phyloP scores from a whole-genome alignment of 2,797 vertebrate species.

The Atherinosoma microstoma region DNA sequence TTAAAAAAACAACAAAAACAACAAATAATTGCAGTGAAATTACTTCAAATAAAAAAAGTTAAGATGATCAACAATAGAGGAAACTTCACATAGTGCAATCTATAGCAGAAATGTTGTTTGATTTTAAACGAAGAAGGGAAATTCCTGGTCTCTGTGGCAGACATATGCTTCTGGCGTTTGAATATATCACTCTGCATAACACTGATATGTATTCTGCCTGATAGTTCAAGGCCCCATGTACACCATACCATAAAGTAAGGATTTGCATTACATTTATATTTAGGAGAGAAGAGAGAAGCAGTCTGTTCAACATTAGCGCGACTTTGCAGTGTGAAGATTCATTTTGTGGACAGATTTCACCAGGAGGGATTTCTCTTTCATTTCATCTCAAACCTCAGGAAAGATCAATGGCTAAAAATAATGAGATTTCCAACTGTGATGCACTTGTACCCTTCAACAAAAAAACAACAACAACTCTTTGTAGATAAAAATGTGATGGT shows the following conservation, averaged over 20 bases:
- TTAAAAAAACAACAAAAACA: slow-evolving; percentile 5
- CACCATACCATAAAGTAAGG: not conserved
- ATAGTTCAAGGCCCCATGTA: slow-evolving; percentile 36
- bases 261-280: slow-evolving; percentile 21
- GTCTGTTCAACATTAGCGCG: slow-evolving; percentile 44
- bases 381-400: slow-evolving; percentile 27
- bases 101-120: slow-evolving; percentile 15
- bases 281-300: slow-evolving; percentile 17
- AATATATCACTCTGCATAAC: slow-evolving; percentile 24
- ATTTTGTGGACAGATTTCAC: slow-evolving; percentile 45
- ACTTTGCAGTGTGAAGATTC: slow-evolving; percentile 26
- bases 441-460: slow-evolving; percentile 13
- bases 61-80: not conserved
- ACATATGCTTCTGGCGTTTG: slow-evolving; percentile 27
- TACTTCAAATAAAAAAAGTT: slow-evolving; percentile 5
- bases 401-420: slow-evolving; percentile 57
- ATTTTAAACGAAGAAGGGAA: slow-evolving; percentile 50
- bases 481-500: slow-evolving; percentile 16
- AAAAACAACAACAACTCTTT: not conserved
- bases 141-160: slow-evolving; percentile 27
- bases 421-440: slow-evolving; percentile 45
- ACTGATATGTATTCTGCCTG: slow-evolving; percentile 40
- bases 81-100: not conserved
- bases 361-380: slow-evolving; percentile 38
- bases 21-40: no score